A percentile compares a stretch with the other conserved stretches of the same genome.
phyloP scores from a whole-genome alignment of 1,140 invertebrate genomes.

The Oscheius sp. region DNA sequence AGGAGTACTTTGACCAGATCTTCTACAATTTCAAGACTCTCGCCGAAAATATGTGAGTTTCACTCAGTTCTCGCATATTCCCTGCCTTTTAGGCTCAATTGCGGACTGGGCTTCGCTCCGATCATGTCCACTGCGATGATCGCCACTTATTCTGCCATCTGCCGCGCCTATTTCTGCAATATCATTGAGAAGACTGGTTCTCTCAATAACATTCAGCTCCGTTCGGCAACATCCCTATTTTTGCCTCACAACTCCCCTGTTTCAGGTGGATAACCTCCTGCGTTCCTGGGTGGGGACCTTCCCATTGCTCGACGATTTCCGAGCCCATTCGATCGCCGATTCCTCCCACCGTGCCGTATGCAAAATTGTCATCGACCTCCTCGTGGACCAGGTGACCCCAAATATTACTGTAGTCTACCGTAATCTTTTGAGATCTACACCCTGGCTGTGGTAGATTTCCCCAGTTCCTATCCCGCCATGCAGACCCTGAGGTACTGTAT shows the following conservation, averaged over 20 bases:
- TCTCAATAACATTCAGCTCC: background rate
- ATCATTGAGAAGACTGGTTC: background rate
- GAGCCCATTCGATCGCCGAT: background rate
- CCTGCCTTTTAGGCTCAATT: background rate
- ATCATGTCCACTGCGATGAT: background rate
- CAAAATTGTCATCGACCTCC: background rate
- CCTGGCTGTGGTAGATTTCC: slow-evolving; percentile 17
- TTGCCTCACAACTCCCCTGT: background rate
- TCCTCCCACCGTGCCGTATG: background rate
- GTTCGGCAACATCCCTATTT: background rate
- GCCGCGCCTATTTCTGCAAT: background rate
- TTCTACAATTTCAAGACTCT: background rate
- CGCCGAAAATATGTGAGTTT: background rate
- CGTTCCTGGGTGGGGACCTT: background rate
- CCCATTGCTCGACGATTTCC: background rate
- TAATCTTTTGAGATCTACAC: slow-evolving; percentile 16
- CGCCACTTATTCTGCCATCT: background rate
- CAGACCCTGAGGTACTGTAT: slow-evolving; percentile 17
- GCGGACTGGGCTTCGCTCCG: background rate
- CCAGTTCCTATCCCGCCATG: background rate
- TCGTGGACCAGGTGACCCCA: background rate
- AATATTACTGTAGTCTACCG: background rate
- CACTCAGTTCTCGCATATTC: background rate
- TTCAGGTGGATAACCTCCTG: background rate
- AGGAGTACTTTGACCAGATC: background rate